phyloP scores from a whole-genome alignment of 2,797 vertebrate species.

The Ceryle rudis region DNA sequence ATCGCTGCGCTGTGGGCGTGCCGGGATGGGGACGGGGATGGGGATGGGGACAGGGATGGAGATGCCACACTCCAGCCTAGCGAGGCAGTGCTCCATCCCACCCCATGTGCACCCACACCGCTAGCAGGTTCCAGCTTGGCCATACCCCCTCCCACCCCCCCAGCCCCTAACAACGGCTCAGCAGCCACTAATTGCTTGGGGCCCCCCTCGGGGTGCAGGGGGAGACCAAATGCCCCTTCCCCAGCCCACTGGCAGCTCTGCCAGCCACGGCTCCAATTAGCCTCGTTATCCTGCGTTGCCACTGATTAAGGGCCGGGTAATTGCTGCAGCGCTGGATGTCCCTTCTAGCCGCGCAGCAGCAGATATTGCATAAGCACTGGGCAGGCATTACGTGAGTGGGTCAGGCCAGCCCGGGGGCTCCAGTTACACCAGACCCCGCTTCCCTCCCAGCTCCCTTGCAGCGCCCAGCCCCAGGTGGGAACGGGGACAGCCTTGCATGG shows the following conservation, averaged over 20 bases:
- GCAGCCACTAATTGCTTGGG: constrained; percentile 2
- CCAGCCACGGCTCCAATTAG: constrained; percentile 23
- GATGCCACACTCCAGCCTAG: neutral
- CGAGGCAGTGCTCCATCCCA: neutral
- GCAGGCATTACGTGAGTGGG: constrained; percentile 15
- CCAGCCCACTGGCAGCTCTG: neutral
- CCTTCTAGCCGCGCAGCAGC: neutral
- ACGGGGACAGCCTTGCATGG: fast-evolving
- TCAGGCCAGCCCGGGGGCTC: neutral
- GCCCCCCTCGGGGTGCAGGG: neutral
- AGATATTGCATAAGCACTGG: constrained; percentile 4
- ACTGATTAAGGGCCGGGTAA: constrained; percentile 24
- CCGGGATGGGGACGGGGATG: neutral
- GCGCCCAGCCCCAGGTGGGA: fast-evolving
- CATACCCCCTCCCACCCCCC: too few relatives aligned
- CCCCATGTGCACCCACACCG: neutral
- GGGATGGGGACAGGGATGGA: neutral
- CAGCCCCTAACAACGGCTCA: neutral
- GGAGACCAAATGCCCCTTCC: neutral
- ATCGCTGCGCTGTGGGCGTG: fast-evolving
- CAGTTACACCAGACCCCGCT: neutral
- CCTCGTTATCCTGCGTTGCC: neutral
- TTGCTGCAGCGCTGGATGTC: neutral
- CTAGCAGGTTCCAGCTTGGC: neutral
- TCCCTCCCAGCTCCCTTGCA: neutral